Conservation (phyloP, 2,888 invertebrate genomes). For the Drosophila mimica region DNA sequence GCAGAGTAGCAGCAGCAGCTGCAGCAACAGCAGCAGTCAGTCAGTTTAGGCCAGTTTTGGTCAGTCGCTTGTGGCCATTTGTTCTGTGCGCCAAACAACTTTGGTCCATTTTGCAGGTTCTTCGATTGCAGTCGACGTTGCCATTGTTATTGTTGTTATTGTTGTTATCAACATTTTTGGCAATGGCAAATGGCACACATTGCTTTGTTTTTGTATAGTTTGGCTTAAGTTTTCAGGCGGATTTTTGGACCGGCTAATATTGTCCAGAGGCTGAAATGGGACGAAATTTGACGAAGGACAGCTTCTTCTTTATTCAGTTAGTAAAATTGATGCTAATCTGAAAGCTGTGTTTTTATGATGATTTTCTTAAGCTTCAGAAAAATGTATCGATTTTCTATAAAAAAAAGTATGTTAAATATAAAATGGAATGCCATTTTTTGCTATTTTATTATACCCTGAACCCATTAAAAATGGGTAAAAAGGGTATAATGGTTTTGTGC, state of each 20-base stretch:
- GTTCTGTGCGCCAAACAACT: constrained; percentile 43
- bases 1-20: constrained; percentile 12
- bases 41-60: constrained; percentile 35
- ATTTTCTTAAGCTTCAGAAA: too few species aligned
- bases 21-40: background rate
- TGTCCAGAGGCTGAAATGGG: background rate
- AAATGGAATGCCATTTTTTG: too few species aligned
- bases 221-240: constrained; percentile 32
- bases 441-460: too few species aligned
- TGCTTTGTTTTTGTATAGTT: constrained; percentile 18
- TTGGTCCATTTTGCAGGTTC: constrained; percentile 39
- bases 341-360: too few species aligned
- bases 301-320: background rate
- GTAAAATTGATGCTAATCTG: background rate
- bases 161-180: constrained; percentile 24
- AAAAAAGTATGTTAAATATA: too few species aligned
- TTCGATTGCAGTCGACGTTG: constrained; percentile 22
- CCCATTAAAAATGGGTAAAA: too few species aligned
- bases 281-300: background rate
- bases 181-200: constrained; percentile 50
- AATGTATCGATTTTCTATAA: too few species aligned
- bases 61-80: constrained; percentile 49
- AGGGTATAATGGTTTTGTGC: too few species aligned
- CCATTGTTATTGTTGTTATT: background rate
- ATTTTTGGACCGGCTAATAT: constrained; percentile 8